phyloP scores from a whole-genome alignment of 2,888 invertebrate genomes.

The Yponomeuta evonymella region DNA sequence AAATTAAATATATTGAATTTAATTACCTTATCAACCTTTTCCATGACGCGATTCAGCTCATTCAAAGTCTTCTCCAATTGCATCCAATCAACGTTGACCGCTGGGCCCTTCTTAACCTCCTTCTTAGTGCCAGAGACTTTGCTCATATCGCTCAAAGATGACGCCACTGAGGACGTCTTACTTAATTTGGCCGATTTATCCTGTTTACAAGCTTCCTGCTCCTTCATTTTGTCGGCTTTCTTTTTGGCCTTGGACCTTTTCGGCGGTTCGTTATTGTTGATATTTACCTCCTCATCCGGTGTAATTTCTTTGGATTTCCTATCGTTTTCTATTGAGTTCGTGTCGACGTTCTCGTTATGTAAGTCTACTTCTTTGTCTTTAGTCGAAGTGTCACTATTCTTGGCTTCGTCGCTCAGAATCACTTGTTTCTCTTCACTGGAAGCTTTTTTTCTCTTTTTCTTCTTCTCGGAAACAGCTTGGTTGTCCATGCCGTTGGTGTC shows the following conservation, averaged over 20 bases:
- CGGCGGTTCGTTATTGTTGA: slow-evolving; percentile 21
- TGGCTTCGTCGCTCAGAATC: neutral
- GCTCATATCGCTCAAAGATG: slow-evolving; percentile 56
- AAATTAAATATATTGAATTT: no score
- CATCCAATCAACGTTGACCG: slow-evolving; percentile 42
- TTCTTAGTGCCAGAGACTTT: slow-evolving; percentile 33
- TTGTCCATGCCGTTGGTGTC: neutral
- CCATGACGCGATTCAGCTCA: slow-evolving; percentile 67
- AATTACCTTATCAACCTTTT: slow-evolving; percentile 44
- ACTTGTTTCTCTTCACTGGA: slow-evolving; percentile 6
- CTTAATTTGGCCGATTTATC: slow-evolving; percentile 36
- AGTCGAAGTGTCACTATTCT: neutral
- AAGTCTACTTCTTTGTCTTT: neutral
- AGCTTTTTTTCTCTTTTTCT: slow-evolving; percentile 27
- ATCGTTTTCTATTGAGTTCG: slow-evolving; percentile 24
- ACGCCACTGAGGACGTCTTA: slow-evolving; percentile 53
- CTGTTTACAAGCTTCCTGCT: slow-evolving; percentile 20
- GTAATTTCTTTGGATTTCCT: neutral
- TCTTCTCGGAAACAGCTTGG: slow-evolving; percentile 17
- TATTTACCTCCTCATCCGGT: slow-evolving; percentile 15
- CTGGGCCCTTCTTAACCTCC: slow-evolving; percentile 24
- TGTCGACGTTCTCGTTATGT: slow-evolving; percentile 24
- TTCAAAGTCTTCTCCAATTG: slow-evolving; percentile 73
- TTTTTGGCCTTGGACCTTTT: slow-evolving; percentile 11
- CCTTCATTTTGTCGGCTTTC: neutral